phyloP scores from a whole-genome alignment of 2,888 invertebrate genomes.

The Zelleria hepariella region DNA sequence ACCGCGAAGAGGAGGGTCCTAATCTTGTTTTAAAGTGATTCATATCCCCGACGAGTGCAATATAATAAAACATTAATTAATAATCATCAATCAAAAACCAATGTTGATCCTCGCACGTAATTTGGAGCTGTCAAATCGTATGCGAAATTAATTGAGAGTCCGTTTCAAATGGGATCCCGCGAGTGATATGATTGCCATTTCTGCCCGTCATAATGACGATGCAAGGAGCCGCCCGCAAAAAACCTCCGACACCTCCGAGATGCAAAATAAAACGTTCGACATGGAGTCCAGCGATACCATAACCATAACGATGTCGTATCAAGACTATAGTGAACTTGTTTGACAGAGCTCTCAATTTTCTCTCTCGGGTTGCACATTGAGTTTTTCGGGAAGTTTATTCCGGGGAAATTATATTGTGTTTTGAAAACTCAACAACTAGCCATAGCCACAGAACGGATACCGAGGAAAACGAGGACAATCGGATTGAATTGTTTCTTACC shows the following conservation, averaged over 20 bases:
- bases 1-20: neutral
- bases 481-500: too few species aligned
- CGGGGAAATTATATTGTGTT: too few species aligned
- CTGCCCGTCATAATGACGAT: constrained; percentile 52
- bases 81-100: constrained; percentile 7
- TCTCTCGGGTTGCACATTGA: too few species aligned
- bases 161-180: constrained; percentile 35
- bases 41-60: constrained; percentile 1
- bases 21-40: neutral
- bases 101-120: constrained; percentile 28
- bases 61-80: constrained; percentile 5
- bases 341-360: too few species aligned
- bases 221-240: constrained; percentile 34
- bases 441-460: too few species aligned
- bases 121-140: constrained; percentile 56
- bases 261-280: neutral
- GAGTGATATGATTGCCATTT: constrained; percentile 46
- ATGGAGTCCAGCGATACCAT: neutral
- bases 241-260: constrained; percentile 42
- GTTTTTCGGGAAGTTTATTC: too few species aligned
- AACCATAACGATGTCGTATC: neutral
- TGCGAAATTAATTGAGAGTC: constrained; percentile 57
- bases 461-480: too few species aligned
- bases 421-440: too few species aligned
- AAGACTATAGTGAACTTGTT: too few species aligned